A percentile compares a stretch with the other conserved stretches of the same genome.
Conservation (phyloP, 2,888 invertebrate genomes). For the Thymelicus acteon region DNA sequence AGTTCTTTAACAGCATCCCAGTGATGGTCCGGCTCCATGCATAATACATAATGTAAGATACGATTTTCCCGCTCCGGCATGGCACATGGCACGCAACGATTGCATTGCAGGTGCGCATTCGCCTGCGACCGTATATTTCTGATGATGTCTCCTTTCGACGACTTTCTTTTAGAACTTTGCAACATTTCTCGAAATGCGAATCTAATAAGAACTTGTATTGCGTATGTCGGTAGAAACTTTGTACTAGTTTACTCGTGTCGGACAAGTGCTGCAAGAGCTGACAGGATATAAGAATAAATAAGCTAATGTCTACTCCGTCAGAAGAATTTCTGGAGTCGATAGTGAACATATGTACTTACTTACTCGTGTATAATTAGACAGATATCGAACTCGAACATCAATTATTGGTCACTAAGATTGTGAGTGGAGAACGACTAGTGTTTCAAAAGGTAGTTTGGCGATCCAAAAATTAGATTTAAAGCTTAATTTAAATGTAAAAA, state of each 20-base stretch:
- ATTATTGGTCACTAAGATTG: no score
- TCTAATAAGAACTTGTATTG: conserved; percentile 31
- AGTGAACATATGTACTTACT: no score
- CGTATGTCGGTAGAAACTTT: conserved; percentile 9
- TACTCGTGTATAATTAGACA: no score
- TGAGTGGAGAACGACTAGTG: no score
- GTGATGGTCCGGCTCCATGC: conserved; percentile 51
- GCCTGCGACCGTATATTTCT: conserved; percentile 62
- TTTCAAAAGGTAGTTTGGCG: no score
- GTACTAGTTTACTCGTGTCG: conserved; percentile 3
- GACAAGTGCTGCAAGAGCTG: no score
- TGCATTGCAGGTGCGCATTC: conserved; percentile 66
- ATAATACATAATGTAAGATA: conserved; percentile 69
- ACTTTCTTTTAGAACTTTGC: conserved; percentile 65
- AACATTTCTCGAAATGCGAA: conserved; percentile 34
- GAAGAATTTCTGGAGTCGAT: no score
- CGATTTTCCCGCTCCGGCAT: conserved; percentile 63
- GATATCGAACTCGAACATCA: no score
- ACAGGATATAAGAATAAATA: no score
- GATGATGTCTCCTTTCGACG: conserved; percentile 63
- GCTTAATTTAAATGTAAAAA: no score
- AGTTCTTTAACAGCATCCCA: conserved; percentile 55
- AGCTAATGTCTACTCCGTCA: no score
- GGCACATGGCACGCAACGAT: conserved; percentile 62
- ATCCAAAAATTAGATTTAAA: no score